These are phyloP conservation scores for Andrena flavipes DNA, from an alignment of 2,888 invertebrate species.

Conservation along the genomic window DNA sequence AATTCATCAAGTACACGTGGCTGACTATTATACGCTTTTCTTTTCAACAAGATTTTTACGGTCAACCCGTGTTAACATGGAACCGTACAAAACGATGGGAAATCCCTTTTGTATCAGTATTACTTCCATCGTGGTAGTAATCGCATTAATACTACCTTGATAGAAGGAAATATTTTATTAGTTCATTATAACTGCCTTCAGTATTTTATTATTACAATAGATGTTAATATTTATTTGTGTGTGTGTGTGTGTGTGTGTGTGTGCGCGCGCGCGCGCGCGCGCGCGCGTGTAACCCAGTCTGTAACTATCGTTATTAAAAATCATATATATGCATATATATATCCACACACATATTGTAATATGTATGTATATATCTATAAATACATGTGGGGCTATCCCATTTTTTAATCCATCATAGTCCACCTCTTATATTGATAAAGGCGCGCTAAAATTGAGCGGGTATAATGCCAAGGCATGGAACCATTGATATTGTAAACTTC, in stretches of 20 bases:
- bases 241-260: slow-evolving; percentile 32
- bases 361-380: slow-evolving; percentile 66
- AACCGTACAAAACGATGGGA: slow-evolving; percentile 70
- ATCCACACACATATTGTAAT: slow-evolving; percentile 61
- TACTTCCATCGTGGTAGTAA: slow-evolving; percentile 44
- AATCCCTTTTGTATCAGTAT: slow-evolving; percentile 46
- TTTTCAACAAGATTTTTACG: slow-evolving; percentile 47
- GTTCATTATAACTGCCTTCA: slow-evolving; percentile 48
- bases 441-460: slow-evolving; percentile 67
- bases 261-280: background rate
- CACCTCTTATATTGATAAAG: slow-evolving; percentile 70
- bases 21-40: slow-evolving; percentile 57
- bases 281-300: slow-evolving; percentile 51
- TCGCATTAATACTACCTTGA: slow-evolving; percentile 32
- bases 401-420: slow-evolving; percentile 70
- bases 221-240: slow-evolving; percentile 53
- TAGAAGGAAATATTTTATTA: slow-evolving; percentile 49
- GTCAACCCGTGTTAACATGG: slow-evolving; percentile 60
- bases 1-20: slow-evolving; percentile 52
- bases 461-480: slow-evolving; percentile 55
- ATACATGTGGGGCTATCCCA: slow-evolving; percentile 70
- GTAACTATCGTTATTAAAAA: slow-evolving; percentile 65
- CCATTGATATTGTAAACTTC: slow-evolving; percentile 42
- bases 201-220: slow-evolving; percentile 63
- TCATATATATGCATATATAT: slow-evolving; percentile 60